Evolutionary conservation across 1,140 invertebrate species (phyloP).

Genomic region (Periplaneta americana): DNA sequence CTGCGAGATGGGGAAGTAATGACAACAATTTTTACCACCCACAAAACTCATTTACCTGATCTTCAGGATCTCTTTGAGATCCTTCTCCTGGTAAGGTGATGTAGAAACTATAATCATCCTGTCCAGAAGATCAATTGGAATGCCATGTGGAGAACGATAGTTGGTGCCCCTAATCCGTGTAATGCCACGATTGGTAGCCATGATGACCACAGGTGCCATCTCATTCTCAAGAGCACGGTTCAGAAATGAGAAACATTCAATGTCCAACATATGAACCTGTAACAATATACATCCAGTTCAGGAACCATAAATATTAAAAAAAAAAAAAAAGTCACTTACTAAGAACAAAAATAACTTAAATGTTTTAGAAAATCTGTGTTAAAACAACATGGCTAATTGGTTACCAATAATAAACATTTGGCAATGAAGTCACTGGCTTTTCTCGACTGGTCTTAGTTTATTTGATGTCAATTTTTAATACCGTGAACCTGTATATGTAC

Average conservation of each 20-base stretch:
- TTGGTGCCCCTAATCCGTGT: slow-evolving; percentile 93
- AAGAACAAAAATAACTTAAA: too few relatives aligned
- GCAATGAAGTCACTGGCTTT: too few relatives aligned
- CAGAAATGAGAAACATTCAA: slow-evolving; percentile 97
- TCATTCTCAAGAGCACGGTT: slow-evolving; percentile 96
- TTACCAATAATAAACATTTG: too few relatives aligned
- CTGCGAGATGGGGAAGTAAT: too few relatives aligned
- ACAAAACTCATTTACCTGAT: slow-evolving; percentile 53
- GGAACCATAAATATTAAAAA: too few relatives aligned
- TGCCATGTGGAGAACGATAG: slow-evolving; percentile 91
- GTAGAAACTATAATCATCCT: slow-evolving; percentile 94
- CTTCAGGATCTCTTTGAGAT: slow-evolving; percentile 88
- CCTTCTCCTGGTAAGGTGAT: slow-evolving; percentile 79
- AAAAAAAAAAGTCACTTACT: too few relatives aligned
- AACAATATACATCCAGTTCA: slow-evolving; percentile 6
- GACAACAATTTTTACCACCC: too few relatives aligned
- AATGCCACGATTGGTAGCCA: slow-evolving; percentile 98
- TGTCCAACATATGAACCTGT: slow-evolving; percentile 96
- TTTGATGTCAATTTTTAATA: too few relatives aligned
- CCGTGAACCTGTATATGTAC: too few relatives aligned
- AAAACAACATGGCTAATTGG: too few relatives aligned
- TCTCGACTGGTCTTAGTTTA: too few relatives aligned
- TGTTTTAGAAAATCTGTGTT: too few relatives aligned
- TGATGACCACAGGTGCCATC: slow-evolving; percentile 95
- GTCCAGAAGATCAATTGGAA: slow-evolving; percentile 94